Conservation (phyloP, 2,888 invertebrate genomes). For the Parnassius glacialis region DNA sequence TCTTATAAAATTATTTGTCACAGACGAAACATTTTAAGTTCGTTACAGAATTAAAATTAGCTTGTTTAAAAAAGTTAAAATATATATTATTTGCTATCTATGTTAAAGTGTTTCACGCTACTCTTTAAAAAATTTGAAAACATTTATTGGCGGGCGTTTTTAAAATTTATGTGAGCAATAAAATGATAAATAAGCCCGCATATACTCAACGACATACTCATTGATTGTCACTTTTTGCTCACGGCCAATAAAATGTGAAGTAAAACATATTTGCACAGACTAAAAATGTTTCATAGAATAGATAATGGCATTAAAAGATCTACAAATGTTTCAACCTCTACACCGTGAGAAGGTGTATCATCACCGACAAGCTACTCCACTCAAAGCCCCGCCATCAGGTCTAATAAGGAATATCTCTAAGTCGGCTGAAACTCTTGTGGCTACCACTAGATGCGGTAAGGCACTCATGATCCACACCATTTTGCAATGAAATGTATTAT, state of each 20-base stretch:
- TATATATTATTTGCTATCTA: no score
- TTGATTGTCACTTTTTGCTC: conserved; percentile 1
- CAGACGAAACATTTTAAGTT: no score
- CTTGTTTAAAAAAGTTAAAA: no score
- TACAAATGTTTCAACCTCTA: conserved; percentile 62
- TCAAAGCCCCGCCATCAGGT: conserved; percentile 65
- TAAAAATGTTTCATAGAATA: conserved; percentile 25
- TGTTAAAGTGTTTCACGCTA: no score
- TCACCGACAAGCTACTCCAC: conserved; percentile 60
- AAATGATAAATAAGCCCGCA: conserved; percentile 19
- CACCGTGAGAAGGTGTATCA: conserved; percentile 61
- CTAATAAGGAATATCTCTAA: conserved; percentile 63
- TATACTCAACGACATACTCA: conserved; percentile 1
- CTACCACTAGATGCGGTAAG: conserved; percentile 56
- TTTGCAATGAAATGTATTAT: no score
- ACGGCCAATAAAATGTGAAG: not conserved
- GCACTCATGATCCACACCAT: no score
- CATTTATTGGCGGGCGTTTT: not conserved
- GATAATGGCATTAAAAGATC: conserved; percentile 68
- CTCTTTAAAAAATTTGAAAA: not conserved
- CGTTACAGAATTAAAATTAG: no score
- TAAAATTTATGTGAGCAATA: conserved; percentile 8
- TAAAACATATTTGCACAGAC: conserved; percentile 1
- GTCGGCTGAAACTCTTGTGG: conserved; percentile 68
- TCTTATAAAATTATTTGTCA: no score